Evolutionary conservation across 2,113 vertebrate genomes (phyloP), one percentile per base, ranked within the genome.

Genomic region (Smithornis capensis): DNA sequence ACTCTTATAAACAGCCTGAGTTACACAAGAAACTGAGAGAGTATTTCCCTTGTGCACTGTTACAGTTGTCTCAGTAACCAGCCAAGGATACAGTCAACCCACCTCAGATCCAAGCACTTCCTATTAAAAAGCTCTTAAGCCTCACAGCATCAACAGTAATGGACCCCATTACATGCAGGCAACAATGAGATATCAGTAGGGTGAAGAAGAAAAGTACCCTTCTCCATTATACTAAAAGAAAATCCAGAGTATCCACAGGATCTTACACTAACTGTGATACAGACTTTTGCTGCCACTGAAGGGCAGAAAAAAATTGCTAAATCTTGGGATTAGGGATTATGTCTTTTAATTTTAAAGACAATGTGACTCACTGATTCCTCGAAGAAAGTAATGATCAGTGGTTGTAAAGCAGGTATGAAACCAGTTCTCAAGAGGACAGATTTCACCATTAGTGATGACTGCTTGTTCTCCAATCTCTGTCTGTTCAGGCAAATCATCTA

Each of bases 41-140:
- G 14, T 49, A 82, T 83, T 95, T 93, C 68, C 79, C 63, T 53
- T 28, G 67, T 69, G 57, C 37, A 29, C 89, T 69, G 37, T 71
- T 76, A 80, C 19, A 70, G 68, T 10, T 14, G 1, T 35, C 33
- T 95, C 76, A 75, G 80, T 80, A 89, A 71, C 60, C 63, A 82
- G 82, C 56, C 49, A 60, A 80, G 4, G 17, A 83, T 45, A 53
- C 17, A 64, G 70, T 75, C 70, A 87, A 89, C 83, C 60, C 47
- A 60, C 44, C 64, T 71, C 91, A 81, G 68, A 89, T 53, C 83
- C 80, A 89, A 90, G 76, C 60, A 89, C 56, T 86, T 92, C 63
- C 63, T 56, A 77, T 63, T 81, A 83, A 77, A 90, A 73, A 90
- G 59, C 68, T 92, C 85, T 90, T 92, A 90, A 65, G 67, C 65